Evolutionary conservation across 2,113 vertebrate species (phyloP), one percentile per base, ranked within the genome.

Genomic region (Cisticola juncidis): DNA sequence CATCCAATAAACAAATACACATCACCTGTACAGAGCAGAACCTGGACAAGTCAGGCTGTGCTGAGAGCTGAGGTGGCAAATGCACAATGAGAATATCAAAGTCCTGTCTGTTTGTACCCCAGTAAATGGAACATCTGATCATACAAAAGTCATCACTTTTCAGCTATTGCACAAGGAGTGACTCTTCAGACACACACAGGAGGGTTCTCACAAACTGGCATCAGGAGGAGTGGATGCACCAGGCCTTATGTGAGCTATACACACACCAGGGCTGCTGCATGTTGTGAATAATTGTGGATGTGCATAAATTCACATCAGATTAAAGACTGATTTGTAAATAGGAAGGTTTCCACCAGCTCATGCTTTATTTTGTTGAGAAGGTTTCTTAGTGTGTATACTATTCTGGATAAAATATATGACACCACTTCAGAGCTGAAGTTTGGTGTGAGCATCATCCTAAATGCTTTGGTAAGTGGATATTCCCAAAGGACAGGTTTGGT

Each of bases 331-430:
- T 56, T 38, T 79, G 78, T 86, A 86, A 82, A 85, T 85, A 87
- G 85, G 66, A 93, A 71, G 66, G 22, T 87, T 97, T 93, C 81
- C 86, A 89, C 84, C 94, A 95, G 79, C 83, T 96, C 90, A 95
- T 91, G 64, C 93, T 98, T 98, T 98, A 98, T 98, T 98, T 96
- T 92, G 80, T 51, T 94, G 82, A 81, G 98, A 97, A 93, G 97
- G 95, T 65, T 95, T 91, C 97, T 98, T 94, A 98, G 97, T 44
- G 31, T 96, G 98, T 97, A 98, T 97, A 97, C 98, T 98, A 96
- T 97, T 98, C 94, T 97, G 98, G 97, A 98, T 98, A 98, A 98
- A 97, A 98, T 66, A 98, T 94, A 95, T 95, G 95, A 97, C 36
- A 68, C 94, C 86, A 94, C 81, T 93, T 93, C 57, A 62, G 70